A percentile compares a stretch with the other conserved stretches of the same genome.
phyloP scores from a whole-genome alignment of 2,797 vertebrate genomes.

The Eospalax fontanierii region DNA sequence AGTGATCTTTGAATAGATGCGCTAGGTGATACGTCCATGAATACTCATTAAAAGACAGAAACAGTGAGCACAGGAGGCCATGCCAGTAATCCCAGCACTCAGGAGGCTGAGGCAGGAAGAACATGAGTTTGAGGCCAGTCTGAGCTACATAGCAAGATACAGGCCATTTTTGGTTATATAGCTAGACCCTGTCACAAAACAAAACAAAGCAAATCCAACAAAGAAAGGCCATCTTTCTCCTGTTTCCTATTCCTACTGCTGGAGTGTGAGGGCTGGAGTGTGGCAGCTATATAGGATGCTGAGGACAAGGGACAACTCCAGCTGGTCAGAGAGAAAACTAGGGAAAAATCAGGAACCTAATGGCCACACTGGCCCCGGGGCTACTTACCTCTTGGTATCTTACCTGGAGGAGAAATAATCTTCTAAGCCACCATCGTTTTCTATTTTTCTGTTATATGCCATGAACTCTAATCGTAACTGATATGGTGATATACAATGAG shows the following conservation, averaged over 20 bases:
- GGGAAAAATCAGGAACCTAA: neutral
- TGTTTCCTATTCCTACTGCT: neutral
- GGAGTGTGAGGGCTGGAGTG: neutral
- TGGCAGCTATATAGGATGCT: neutral
- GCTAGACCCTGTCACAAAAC: neutral
- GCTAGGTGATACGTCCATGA: neutral
- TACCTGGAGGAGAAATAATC: neutral
- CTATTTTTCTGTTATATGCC: neutral
- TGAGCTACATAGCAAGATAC: neutral
- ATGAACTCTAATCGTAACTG: slow-evolving; percentile 35
- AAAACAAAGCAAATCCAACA: neutral
- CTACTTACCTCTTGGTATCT: neutral
- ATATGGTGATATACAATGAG: slow-evolving; percentile 1
- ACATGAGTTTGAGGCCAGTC: neutral
- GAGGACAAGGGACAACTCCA: neutral
- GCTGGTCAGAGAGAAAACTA: neutral
- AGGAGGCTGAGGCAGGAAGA: neutral
- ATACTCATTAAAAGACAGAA: neutral
- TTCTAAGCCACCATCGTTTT: slow-evolving; percentile 17
- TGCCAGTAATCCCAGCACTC: neutral
- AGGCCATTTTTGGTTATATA: neutral
- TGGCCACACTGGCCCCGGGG: neutral
- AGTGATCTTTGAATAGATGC: neutral
- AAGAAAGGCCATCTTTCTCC: neutral
- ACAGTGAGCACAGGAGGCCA: neutral